These are phyloP conservation scores for Diarsia rubi DNA, from an alignment of 2,888 invertebrate genomes.

Conservation along the genomic window DNA sequence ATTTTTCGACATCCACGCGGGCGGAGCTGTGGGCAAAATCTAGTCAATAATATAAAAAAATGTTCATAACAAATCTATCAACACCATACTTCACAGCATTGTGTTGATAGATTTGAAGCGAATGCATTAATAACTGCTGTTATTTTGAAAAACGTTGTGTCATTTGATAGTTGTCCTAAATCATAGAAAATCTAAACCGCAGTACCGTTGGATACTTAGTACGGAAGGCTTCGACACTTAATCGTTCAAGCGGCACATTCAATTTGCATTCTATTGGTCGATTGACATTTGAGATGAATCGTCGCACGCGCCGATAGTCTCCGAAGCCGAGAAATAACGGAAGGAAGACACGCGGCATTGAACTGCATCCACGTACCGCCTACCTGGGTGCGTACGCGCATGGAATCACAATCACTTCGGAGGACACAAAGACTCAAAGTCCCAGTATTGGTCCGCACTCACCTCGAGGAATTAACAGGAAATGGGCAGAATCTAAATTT, in stretches of 20 bases:
- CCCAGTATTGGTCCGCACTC: slow-evolving; percentile 35
- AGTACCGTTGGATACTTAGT: slow-evolving; percentile 55
- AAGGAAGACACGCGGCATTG: slow-evolving; percentile 82
- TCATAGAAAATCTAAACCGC: slow-evolving; percentile 27
- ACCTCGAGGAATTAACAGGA: slow-evolving; percentile 44
- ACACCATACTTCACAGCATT: slow-evolving; percentile 25
- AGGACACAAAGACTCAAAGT: slow-evolving; percentile 56
- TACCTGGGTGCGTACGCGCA: slow-evolving; percentile 63
- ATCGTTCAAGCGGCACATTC: slow-evolving; percentile 38
- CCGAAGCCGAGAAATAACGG: slow-evolving; percentile 79
- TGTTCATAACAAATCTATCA: slow-evolving; percentile 8
- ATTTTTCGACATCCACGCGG: too few species aligned
- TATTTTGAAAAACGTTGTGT: slow-evolving; percentile 37
- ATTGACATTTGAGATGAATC: slow-evolving; percentile 77
- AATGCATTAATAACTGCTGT: slow-evolving; percentile 20
- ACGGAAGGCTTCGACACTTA: slow-evolving; percentile 32
- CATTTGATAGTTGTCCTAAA: slow-evolving; percentile 44
- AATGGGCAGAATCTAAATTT: slow-evolving; percentile 5
- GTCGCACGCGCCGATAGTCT: slow-evolving; percentile 55
- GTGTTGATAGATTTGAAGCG: too few species aligned
- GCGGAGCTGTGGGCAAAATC: too few species aligned
- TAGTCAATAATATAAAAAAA: slow-evolving; percentile 2
- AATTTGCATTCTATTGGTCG: slow-evolving; percentile 73
- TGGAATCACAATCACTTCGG: slow-evolving; percentile 72
- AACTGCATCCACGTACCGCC: slow-evolving; percentile 69